Evolutionary conservation across 2,797 vertebrate genomes (phyloP).

Genomic region (Avahi laniger): DNA sequence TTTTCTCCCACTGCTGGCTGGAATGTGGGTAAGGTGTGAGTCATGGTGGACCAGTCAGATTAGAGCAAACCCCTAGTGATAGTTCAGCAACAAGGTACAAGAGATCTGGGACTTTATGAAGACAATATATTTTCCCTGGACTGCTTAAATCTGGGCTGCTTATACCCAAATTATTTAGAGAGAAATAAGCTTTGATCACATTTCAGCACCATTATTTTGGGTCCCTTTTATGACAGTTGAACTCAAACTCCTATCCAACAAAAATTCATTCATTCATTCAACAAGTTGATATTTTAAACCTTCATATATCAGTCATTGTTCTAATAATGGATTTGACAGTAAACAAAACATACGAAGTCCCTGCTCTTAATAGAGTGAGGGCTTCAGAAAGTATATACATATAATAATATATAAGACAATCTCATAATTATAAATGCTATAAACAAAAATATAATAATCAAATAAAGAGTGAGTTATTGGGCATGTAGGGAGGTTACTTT

Average conservation of each 20-base stretch:
- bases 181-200: not conserved
- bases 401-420: not conserved
- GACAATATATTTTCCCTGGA: not conserved
- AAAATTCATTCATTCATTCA: conserved; percentile 9
- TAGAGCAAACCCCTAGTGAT: not conserved
- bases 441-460: not conserved
- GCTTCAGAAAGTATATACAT: not conserved
- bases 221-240: not conserved
- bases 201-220: not conserved
- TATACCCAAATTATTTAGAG: not conserved
- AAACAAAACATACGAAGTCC: not conserved
- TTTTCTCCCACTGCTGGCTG: not conserved
- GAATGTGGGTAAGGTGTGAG: not conserved
- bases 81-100: not conserved
- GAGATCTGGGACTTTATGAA: not conserved
- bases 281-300: not conserved
- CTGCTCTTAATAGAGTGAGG: not conserved
- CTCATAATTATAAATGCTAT: not conserved
- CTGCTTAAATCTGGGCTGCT: not conserved
- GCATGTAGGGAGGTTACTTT: not conserved
- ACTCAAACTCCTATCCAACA: not conserved
- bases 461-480: not conserved
- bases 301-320: not conserved
- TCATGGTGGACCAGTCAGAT: too few species aligned
- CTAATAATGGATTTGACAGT: not conserved